phyloP scores from a whole-genome alignment of 1,140 invertebrate species.

The Archegozetes longisetosus region DNA sequence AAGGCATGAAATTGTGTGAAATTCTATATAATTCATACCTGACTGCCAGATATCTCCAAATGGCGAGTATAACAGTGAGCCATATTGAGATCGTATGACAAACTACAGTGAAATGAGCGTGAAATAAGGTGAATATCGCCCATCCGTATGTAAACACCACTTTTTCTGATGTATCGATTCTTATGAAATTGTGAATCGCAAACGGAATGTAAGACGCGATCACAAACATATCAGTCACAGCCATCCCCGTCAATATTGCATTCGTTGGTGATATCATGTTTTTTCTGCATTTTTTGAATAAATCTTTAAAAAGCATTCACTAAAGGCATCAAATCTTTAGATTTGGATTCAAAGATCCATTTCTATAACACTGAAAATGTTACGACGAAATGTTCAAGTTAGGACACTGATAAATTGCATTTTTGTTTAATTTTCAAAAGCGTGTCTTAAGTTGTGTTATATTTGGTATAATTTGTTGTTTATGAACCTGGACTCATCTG shows the following conservation, averaged over 20 bases:
- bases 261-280: conserved; percentile 71
- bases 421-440: too few species aligned
- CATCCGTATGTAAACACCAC: conserved; percentile 46
- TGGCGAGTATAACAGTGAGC: conserved; percentile 71
- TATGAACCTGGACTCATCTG: too few species aligned
- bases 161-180: conserved; percentile 21
- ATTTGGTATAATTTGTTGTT: too few species aligned
- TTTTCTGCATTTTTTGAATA: conserved; percentile 36
- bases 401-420: too few species aligned
- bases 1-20: neutral
- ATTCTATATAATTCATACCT: conserved; percentile 6
- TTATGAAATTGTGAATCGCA: conserved; percentile 51
- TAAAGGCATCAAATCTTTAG: too few species aligned
- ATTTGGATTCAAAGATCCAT: neutral
- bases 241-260: conserved; percentile 60
- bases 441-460: too few species aligned
- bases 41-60: conserved; percentile 83
- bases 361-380: neutral
- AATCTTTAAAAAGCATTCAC: too few species aligned
- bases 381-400: too few species aligned
- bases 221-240: conserved; percentile 64
- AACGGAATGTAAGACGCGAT: conserved; percentile 77
- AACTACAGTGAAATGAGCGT: conserved; percentile 55
- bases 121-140: conserved; percentile 40
- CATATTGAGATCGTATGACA: conserved; percentile 83